Base-by-base conservation (phyloP, 2,888 invertebrate species). In the Aporophyla nigra region DNA sequence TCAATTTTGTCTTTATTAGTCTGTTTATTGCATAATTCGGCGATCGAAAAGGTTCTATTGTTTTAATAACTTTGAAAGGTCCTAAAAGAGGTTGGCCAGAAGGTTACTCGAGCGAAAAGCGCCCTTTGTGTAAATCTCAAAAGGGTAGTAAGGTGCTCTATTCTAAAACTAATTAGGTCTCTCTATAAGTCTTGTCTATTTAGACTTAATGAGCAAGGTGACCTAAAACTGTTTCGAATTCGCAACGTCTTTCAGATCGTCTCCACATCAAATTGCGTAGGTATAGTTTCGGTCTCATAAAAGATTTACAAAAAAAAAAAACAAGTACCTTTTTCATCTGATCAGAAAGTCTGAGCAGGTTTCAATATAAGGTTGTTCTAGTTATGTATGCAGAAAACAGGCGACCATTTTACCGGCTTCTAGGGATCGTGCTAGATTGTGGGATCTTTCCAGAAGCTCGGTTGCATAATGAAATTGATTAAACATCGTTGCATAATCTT, bases 391-490 rank as follows among this genome's bases (percentile, higher is more conserved):
- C 66, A 53, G 51, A 67, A 58, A 51, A 14, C 33, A 33, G 59
- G 16, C 59, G 54, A 43, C 54, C 62, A 79, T 33, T 80, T 68
- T 19, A 43, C 9, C 27, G 63, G 63, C 59, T 53, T 80, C 65
- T 46, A 33, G 21, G 14, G n/a, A 53, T 54, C 12, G 61, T 63
- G 27, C 24, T 59, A 24, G 21, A 73, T n/a, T 67, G 12, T 53
- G 4, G 12, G 27, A 71, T 69, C 27, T 69, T 49, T 69, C 74
- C 27, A 74, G 76, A 59, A 84, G 19, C 67, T 71, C 49, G 5
- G 53, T 74, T 85, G 62, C 70, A 75, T 84, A 82, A 71, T 76
- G 46, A 27, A 49, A 63, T 74, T 74, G 56, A 81, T 85, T 65
- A 62, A 82, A 54, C 69, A 61, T 82, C 10, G 49, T 51, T 81